These are phyloP conservation scores for Catotricha subobsoleta DNA, from an alignment of 2,888 invertebrate species.

Conservation along the genomic window DNA sequence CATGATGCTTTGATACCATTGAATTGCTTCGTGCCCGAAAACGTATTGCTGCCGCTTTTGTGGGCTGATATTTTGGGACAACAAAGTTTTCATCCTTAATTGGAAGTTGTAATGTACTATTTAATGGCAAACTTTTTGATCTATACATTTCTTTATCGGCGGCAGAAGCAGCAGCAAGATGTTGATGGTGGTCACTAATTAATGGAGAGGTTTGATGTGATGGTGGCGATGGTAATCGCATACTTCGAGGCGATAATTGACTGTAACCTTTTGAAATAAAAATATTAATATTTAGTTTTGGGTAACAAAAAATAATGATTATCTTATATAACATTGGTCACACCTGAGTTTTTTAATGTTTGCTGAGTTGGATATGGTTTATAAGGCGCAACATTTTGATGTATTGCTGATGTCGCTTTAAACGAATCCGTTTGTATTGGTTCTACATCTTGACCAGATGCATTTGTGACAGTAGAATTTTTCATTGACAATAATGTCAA, in stretches of 20 bases:
- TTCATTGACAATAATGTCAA: background rate
- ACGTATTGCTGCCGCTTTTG: slow-evolving; percentile 12
- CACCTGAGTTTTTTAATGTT: slow-evolving; percentile 1
- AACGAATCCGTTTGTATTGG: background rate
- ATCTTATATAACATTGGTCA: no score
- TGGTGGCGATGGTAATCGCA: background rate
- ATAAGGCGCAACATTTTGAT: background rate
- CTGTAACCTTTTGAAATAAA: background rate
- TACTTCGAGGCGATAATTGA: slow-evolving; percentile 4
- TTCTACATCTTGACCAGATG: background rate
- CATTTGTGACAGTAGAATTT: background rate
- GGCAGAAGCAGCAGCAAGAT: background rate
- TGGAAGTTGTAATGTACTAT: slow-evolving; percentile 33
- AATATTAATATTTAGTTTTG: no score
- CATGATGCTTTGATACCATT: slow-evolving; percentile 17
- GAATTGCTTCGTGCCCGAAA: slow-evolving; percentile 25
- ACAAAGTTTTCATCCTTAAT: slow-evolving; percentile 23
- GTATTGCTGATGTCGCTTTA: background rate
- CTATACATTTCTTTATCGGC: slow-evolving; percentile 35
- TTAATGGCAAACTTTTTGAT: slow-evolving; percentile 42
- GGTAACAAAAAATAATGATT: no score
- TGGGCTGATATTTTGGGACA: slow-evolving; percentile 25
- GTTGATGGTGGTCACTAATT: background rate
- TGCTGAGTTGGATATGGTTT: slow-evolving; percentile 4
- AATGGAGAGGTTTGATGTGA: background rate